Evolutionary conservation across 2,113 vertebrate genomes (phyloP).

Genomic region (Eira barbara): DNA sequence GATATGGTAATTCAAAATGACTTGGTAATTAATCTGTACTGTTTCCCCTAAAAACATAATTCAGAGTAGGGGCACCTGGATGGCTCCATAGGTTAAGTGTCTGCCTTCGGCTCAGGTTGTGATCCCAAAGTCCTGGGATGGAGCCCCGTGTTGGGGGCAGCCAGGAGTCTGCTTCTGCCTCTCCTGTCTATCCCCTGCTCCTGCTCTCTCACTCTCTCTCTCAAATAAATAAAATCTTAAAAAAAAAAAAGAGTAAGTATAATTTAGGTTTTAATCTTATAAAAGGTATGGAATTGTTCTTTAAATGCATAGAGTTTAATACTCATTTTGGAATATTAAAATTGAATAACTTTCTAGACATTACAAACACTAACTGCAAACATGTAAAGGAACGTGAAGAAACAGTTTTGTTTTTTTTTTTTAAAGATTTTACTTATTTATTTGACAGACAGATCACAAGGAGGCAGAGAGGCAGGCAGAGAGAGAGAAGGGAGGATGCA

Average conservation of each 20-base stretch:
- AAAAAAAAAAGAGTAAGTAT: neutral
- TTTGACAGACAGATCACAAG: too few species aligned
- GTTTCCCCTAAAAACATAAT: neutral
- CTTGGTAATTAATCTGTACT: neutral
- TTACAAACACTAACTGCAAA: neutral
- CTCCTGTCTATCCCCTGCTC: too few species aligned
- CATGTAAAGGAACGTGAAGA: neutral
- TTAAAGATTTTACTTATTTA: too few species aligned
- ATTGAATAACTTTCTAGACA: neutral
- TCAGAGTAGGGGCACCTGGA: neutral
- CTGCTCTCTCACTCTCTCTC: too few species aligned
- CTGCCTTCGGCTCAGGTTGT: too few species aligned
- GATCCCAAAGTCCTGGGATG: too few species aligned
- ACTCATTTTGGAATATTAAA: neutral
- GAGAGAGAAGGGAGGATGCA: too few species aligned
- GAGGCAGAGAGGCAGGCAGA: too few species aligned
- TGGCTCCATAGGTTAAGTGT: neutral
- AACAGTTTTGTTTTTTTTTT: too few species aligned
- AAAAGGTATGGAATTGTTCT: neutral
- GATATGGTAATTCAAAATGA: neutral
- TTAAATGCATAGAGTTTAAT: neutral
- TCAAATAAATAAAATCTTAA: neutral
- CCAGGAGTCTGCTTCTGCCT: too few species aligned
- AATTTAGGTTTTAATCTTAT: neutral
- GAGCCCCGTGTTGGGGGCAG: too few species aligned